Evolutionary conservation across 1,140 invertebrate species (phyloP), one percentile per base, ranked within the genome.

Genomic region (Lepidurus arcticus): DNA sequence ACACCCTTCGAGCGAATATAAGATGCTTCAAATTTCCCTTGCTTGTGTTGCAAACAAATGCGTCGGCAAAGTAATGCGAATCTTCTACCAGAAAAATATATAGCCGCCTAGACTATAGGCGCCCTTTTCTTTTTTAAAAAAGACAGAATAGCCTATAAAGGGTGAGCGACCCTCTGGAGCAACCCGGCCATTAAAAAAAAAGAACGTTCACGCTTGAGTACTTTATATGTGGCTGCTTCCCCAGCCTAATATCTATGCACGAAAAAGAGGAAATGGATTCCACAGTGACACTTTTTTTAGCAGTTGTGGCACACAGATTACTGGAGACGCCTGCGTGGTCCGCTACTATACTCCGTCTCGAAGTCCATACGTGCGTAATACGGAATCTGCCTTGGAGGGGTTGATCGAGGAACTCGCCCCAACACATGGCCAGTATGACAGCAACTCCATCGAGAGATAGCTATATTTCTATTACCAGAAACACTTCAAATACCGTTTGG

Each of bases 1-100:
- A 21, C 9, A 16, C 34, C 34, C 34, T 34, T 34, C 34, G 34
- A 34, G 34, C 34, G 34, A 34, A 34, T 34, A 34, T 34, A 34
- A 34, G 34, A 34, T 34, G 34, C 34, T 4, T 34, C 34, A 34
- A 34, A 34, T 34, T 34, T 3, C 34, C 34, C 34, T 34, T 34
- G 34, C 34, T 34, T 34, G 34, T 65, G 53, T 65, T 65, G 6
- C 53, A 21, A 7, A 21, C 53, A 13, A 65, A 9, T 16, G 53
- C 21, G 21, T n/a, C 13, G 53, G 53, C 16, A 65, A 65, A 65
- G 53, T 65, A n/a, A 65, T 65, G 53, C 53, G 53, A 65, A 65
- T 16, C 16, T 21, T n/a, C 53, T 11, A 65, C 53, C n/a, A 21
- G 5, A n/a, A 21, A 65, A 7, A 7, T 65, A 21, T 21, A 65